Evolutionary conservation across 2,888 invertebrate species (phyloP), one percentile per base, ranked within the genome.

Genomic region (Marronus borbonicus): DNA sequence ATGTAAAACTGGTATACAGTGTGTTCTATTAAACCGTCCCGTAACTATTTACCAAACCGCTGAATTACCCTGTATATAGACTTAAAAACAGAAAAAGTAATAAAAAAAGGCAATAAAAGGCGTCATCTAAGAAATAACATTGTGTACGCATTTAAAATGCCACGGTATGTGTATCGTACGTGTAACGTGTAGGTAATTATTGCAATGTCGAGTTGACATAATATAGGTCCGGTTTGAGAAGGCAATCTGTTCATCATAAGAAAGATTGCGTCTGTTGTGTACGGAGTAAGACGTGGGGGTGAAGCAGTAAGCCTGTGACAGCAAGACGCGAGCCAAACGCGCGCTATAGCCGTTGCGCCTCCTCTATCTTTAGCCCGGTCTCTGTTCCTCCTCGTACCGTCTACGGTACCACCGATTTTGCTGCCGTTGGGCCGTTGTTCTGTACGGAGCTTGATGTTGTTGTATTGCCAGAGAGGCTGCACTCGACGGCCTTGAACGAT

Each of bases 401-500:
- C 44, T 44, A 44, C 44, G 44, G 44, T 44, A 44, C 44, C 44
- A 44, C 44, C 44, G 44, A 44, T 44, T 44, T 55, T 17, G 52
- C 17, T 17, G 52, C 17, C 7, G 52, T 55, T 55, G 52, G 8
- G 52, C 17, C 17, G 52, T 55, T 55, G 52, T 55, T 55, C 52
- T 55, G n/a, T 55, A 55, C 17, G 14, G 17, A 55, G 52, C 14
- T 55, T n/a, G 52, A 55, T 17, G 52, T 55, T 50, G 80, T 80
- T 31, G 78, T 58, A 76, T 85, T 83, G 52, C 17, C 52, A n/a
- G 52, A 55, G 52, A 55, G 52, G 83, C 84, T 86, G 85, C 84
- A 86, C 85, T 86, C 83, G 86, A 82, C 85, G 87, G 83, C 88
- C 88, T 88, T 88, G 88, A 87, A 87, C 86, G 86, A 86, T 86